Conservation (phyloP, 1,140 invertebrate genomes). For the Teleopsis dalmanni region DNA sequence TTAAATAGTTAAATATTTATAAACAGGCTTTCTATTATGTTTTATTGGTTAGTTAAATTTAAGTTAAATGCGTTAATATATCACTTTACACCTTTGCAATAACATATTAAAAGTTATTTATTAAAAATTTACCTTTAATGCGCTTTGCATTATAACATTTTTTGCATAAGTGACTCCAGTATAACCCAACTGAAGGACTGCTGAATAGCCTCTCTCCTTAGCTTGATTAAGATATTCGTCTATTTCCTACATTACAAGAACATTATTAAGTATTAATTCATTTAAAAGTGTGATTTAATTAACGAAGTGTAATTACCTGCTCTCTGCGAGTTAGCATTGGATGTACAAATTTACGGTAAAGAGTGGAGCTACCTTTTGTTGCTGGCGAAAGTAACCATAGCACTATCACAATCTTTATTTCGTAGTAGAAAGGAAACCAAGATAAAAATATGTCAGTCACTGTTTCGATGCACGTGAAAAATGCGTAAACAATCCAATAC, state of each 20-base stretch:
- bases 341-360: conserved; percentile 96
- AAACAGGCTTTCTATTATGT: no score
- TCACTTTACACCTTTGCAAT: no score
- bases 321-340: conserved; percentile 85
- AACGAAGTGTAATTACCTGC: conserved; percentile 52
- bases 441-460: conserved; percentile 94
- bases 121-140: conserved; percentile 71
- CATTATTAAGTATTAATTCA: not conserved
- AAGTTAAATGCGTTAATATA: no score
- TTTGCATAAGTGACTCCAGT: conserved; percentile 85
- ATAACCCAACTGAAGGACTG: conserved; percentile 77
- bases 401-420: conserved; percentile 95
- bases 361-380: conserved; percentile 90
- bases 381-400: conserved; percentile 94
- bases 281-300: not conserved
- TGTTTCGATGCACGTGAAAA: conserved; percentile 92
- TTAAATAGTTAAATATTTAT: no score
- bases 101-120: no score
- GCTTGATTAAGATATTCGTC: conserved; percentile 87
- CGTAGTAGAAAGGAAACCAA: conserved; percentile 99
- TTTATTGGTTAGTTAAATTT: no score
- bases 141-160: conserved; percentile 87
- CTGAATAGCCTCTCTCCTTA: conserved; percentile 84
- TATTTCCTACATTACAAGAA: conserved; percentile 64
- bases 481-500: conserved; percentile 99